These are phyloP conservation scores for Drosophila macrothrix DNA, from an alignment of 2,888 invertebrate genomes.

Conservation along the genomic window DNA sequence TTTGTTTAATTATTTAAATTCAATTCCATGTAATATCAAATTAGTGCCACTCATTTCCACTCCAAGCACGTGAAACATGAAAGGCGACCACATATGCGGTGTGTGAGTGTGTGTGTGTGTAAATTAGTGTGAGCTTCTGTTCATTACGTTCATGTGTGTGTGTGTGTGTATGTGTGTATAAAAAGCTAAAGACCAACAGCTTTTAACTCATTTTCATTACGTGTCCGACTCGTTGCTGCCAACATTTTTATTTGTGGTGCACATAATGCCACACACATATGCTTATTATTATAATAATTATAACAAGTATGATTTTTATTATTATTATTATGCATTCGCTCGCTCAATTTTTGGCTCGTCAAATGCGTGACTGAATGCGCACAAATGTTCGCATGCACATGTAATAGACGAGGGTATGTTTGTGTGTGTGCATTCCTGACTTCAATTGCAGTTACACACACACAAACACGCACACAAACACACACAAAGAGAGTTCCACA, in stretches of 20 bases:
- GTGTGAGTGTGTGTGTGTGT: constrained; percentile 3
- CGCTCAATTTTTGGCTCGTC: constrained; percentile 18
- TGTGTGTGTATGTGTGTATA: constrained; percentile 4
- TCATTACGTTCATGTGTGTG: not conserved
- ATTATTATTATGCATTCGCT: constrained; percentile 42
- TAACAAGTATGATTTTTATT: constrained; percentile 31
- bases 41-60: constrained; percentile 76
- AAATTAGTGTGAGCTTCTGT: not conserved
- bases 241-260: constrained; percentile 10
- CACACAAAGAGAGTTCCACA: not conserved
- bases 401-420: constrained; percentile 36
- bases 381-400: constrained; percentile 61
- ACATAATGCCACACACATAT: constrained; percentile 50
- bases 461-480: constrained; percentile 13
- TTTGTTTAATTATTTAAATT: constrained; percentile 76
- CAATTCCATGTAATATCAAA: constrained; percentile 76
- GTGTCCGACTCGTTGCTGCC: constrained; percentile 38
- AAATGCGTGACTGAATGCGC: constrained; percentile 59
- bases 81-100: constrained; percentile 3
- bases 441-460: constrained; percentile 52
- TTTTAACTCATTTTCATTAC: constrained; percentile 65
- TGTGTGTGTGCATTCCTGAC: constrained; percentile 50
- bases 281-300: constrained; percentile 46
- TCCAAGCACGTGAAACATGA: constrained; percentile 51
- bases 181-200: constrained; percentile 41